Evolutionary conservation across 2,113 vertebrate genomes (phyloP).

Genomic region (Corydoras maculifer): DNA sequence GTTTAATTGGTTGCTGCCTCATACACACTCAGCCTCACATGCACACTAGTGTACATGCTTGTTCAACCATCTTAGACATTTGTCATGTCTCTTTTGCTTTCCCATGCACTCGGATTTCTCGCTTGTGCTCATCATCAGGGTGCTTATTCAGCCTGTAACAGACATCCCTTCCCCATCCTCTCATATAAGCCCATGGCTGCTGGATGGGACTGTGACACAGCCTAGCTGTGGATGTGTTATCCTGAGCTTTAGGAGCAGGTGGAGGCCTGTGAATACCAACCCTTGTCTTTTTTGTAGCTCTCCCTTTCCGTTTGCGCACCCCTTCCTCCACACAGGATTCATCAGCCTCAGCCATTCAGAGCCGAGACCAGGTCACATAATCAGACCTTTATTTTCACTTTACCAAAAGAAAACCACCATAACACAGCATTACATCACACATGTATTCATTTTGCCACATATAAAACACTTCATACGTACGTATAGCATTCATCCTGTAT

Average conservation of each 20-base stretch:
- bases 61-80: slow-evolving; percentile 14
- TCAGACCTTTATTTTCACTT: too few species aligned
- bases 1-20: slow-evolving; percentile 47
- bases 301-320: too few species aligned
- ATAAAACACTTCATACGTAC: too few species aligned
- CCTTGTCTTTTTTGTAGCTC: too few species aligned
- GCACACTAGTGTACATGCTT: not conserved
- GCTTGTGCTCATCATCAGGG: not conserved
- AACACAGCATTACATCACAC: slow-evolving; percentile 31
- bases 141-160: slow-evolving; percentile 5
- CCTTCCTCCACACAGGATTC: too few species aligned
- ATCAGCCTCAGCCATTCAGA: too few species aligned
- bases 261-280: too few species aligned
- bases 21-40: slow-evolving; percentile 26
- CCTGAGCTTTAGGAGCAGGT: too few species aligned
- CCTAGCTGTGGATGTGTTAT: too few species aligned
- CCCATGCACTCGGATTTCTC: slow-evolving; percentile 13
- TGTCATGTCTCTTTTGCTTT: slow-evolving; percentile 10
- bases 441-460: not conserved
- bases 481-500: too few species aligned
- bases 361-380: too few species aligned
- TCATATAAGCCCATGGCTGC: not conserved
- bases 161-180: not conserved
- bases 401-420: too few species aligned
- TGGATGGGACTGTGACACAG: not conserved